These are phyloP conservation scores for Orius laevigatus DNA, from an alignment of 1,140 invertebrate genomes.

Conservation along the genomic window DNA sequence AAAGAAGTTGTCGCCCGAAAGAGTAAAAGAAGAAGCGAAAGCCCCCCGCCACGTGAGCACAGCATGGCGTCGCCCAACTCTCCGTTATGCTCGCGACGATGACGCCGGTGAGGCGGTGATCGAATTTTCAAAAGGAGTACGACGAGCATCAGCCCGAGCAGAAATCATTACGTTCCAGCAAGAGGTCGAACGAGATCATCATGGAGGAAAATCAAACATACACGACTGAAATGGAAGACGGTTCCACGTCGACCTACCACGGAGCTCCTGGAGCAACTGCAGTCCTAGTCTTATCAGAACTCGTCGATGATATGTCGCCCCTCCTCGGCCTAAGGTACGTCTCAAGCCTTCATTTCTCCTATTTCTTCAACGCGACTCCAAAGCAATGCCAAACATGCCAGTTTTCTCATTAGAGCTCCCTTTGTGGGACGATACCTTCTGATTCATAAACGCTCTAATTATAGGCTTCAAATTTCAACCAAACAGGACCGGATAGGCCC, in stretches of 20 bases:
- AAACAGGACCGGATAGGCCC: no score
- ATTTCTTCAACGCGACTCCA: no score
- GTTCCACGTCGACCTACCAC: conserved; percentile 18
- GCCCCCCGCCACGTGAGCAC: conserved; percentile 5
- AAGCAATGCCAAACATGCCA: no score
- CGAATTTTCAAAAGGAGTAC: conserved; percentile 15
- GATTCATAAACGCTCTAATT: no score
- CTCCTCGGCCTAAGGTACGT: conserved; percentile 22
- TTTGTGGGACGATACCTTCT: no score
- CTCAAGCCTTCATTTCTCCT: no score
- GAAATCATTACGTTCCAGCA: conserved; percentile 17
- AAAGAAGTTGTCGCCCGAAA: no score
- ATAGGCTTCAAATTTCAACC: no score
- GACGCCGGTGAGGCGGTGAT: conserved; percentile 21
- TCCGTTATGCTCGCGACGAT: conserved; percentile 22
- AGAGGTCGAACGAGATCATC: background rate
- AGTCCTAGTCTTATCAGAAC: conserved; percentile 23
- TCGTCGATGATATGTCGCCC: conserved; percentile 23
- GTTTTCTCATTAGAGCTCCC: no score
- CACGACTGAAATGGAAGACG: conserved; percentile 10
- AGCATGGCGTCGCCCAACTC: conserved; percentile 15
- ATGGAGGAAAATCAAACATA: conserved; percentile 8
- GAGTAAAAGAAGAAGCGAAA: no score
- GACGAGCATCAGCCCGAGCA: conserved; percentile 17
- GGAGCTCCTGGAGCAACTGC: conserved; percentile 19